Base-by-base conservation (phyloP, 2,113 vertebrate species). In the Dasyurus viverrinus region DNA sequence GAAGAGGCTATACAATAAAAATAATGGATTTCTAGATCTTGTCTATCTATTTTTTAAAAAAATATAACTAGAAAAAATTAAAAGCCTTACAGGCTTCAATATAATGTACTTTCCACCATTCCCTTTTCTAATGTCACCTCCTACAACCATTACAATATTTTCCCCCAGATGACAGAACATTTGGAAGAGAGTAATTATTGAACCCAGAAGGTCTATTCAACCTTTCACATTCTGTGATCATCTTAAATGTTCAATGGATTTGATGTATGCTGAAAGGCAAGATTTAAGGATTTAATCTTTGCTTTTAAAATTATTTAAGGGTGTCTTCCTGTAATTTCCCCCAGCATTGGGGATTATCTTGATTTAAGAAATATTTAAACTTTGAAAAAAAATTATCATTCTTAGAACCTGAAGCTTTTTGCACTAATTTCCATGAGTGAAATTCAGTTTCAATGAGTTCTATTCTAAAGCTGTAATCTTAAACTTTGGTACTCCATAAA, bases 201-300 rank as follows among this genome's bases (percentile, higher is more conserved):
- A 93, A 94, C 90, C 60, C 53, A 93, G 96, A 92, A 90, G 50
- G 27, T 1, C 91, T 94, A 95, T 89, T 42, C 91, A 93, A 93
- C 89, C 57, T 95, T 54, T 93, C 90, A 91, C 5, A 76, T 94
- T 9, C 0, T 92, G 30, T 91, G 90, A 89, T 95, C 50, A 54
- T 57, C 57, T 30, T 76, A 95, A 94, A 94, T 93, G 90, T 94
- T 96, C 92, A 92, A 96, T 92, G 48, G 22, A 92, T 96, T 95
- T 97, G 94, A 96, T 93, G 27, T 95, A 96, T 93, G 68, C 92
- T 94, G 84, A 90, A 93, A 95, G 96, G 92, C 47, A 93, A 94
- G 91, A 91, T 95, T 92, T 93, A 91, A 97, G 54, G 93, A 91
- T 5, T 42, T 93, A 89, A 46, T 93, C 94, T 57, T n/a, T 42